Evolutionary conservation across 2,797 vertebrate species (phyloP), one percentile per base, ranked within the genome.

Genomic region (Rhabdophis nuchalis): DNA sequence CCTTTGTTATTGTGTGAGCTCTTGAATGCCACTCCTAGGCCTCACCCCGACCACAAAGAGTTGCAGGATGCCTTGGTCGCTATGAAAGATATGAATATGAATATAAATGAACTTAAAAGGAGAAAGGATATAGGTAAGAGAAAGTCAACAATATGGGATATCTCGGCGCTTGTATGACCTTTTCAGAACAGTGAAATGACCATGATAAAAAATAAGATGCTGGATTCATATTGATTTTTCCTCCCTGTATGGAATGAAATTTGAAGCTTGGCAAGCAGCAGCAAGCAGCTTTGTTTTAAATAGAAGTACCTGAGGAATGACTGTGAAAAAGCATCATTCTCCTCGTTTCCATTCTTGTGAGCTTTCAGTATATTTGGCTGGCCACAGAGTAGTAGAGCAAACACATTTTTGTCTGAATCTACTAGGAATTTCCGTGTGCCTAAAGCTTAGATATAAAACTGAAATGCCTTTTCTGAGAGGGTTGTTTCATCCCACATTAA

Each of bases 51-150:
- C 97, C 96, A 97, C 53, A 96, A 41, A 32, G 97, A 93, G 0
- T 96, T 99, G 89, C 98, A 98, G 93, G 97, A 98, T 52, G 99
- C 99, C 0, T 97, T 98, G 92, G 97, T 97, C 0, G 97, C 98
- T 0, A 95, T 98, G 95, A 99, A 98, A 97, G 98, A 98, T 94
- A 98, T 99, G 93, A 99, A 99, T 0, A 87, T 98, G 57, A 99
- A 99, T 98, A 99, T 99, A 95, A 99, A 99, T 36, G 99, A 99
- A 96, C 98, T 99, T 91, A 99, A 98, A 96, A 98, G 99, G 91
- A 98, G 99, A 91, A 99, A 99, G 93, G 99, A 99, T 92, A 97
- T 99, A 86, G 99, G 99, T 99, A 96, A 97, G 98, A 88, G 94
- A 91, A 88, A 56, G 41, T 68, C n/a, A 82, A 9, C 36, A 50